Base-by-base conservation (phyloP, 1,140 invertebrate genomes). In the Pseudomyrmex pallidus region DNA sequence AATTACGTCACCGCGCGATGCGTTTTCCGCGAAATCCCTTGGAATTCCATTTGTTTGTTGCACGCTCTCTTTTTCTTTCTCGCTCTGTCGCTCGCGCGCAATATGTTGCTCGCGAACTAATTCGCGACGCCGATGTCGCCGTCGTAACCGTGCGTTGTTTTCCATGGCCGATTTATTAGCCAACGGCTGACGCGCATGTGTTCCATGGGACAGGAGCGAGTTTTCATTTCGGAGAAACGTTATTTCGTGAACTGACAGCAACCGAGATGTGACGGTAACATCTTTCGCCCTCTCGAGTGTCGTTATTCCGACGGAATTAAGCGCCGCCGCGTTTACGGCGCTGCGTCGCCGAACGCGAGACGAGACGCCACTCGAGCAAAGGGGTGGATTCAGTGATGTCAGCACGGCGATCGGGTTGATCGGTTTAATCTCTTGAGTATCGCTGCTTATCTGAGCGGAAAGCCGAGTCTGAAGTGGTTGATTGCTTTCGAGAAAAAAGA, bases 41-140 rank as follows among this genome's bases (percentile, higher is more conserved):
- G 80, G 67, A 35, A 84, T 86, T 86, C 74, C 73, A 83, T 83
- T 86, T 66, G 77, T 82, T 74, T 70, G 66, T 72, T 80, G 22
- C 76, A 80, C 54, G 63, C 54, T 57, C 54, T 25, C 5, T 35
- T 7, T 35, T 5, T 35, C 35, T 35, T 3, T 35, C 5, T 35
- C 25, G 2, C 25, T 25, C 35, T 35, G 5, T 35, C 35, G 0
- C 35, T 35, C 35, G 0, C 35, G 5, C 54, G 66, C 74, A 54
- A 56, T 66, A 66, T 22, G 61, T 54, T 76, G 61, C 61, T 76
- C 61, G 61, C 76, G 2, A 59, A 70, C 66, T 80, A 59, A 72
- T 59, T 72, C 66, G 54, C 50, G 20, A 2, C 70, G 54, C n/a
- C n/a, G 70, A 15, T 17, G 25, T 62, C 59, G 48, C 63, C 25